Evolutionary conservation across 2,888 invertebrate species (phyloP).

Genomic region (Embidobia sp.): DNA sequence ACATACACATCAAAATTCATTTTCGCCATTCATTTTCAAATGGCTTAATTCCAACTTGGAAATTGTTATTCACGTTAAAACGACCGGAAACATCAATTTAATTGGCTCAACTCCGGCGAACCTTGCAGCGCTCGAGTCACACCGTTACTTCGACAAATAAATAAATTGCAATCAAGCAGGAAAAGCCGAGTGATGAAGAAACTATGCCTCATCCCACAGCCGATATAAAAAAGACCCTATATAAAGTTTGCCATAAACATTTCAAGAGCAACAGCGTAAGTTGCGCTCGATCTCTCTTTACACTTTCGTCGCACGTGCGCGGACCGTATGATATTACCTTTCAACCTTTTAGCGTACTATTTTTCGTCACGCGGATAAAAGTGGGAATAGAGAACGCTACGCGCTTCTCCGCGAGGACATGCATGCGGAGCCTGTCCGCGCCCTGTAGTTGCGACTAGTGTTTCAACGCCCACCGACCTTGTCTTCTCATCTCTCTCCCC

Average conservation of each 20-base stretch:
- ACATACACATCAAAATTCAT: too few relatives aligned
- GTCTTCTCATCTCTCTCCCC: background rate
- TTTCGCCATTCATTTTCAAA: too few relatives aligned
- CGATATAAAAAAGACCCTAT: slow-evolving; percentile 1
- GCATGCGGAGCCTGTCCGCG: slow-evolving; percentile 34
- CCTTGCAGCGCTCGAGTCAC: too few relatives aligned
- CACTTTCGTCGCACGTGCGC: slow-evolving; percentile 23
- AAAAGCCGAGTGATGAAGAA: too few relatives aligned
- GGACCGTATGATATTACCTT: slow-evolving; percentile 38
- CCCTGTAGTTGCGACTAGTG: slow-evolving; percentile 54
- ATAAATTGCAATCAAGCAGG: too few relatives aligned
- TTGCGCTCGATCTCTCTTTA: slow-evolving; percentile 18
- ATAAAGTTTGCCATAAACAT: slow-evolving; percentile 22
- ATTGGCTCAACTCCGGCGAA: too few relatives aligned
- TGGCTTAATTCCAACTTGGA: too few relatives aligned
- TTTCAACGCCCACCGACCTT: slow-evolving; percentile 56
- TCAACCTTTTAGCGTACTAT: slow-evolving; percentile 45
- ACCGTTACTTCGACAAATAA: too few relatives aligned
- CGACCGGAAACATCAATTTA: too few relatives aligned
- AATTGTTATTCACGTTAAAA: too few relatives aligned
- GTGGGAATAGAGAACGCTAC: background rate
- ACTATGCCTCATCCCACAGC: too few relatives aligned
- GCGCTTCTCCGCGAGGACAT: slow-evolving; percentile 40
- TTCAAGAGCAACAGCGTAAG: slow-evolving; percentile 15
- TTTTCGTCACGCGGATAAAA: slow-evolving; percentile 36